Base-by-base conservation (phyloP, 2,113 vertebrate species). In the Bombycilla garrulus region DNA sequence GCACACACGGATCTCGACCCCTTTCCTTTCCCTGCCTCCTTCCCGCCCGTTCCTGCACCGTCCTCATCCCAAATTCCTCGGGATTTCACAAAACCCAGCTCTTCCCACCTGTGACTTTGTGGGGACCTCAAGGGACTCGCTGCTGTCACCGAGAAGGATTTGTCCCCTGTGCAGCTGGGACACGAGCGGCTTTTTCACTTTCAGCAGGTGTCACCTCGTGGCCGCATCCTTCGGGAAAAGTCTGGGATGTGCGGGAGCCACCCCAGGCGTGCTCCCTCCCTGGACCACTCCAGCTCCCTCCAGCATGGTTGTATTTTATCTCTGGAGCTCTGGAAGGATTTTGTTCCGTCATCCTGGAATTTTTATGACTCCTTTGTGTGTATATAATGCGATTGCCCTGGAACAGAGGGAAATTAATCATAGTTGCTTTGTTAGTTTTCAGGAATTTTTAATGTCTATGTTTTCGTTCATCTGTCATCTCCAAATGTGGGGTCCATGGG, bases 331-430 rank as follows among this genome's bases (percentile, higher is more conserved):
- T 67, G 65, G n/a, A 38, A 93, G 77, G 95, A 73, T 94, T 97
- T 93, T 45, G 87, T 96, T 95, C 95, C 76, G 38, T 96, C 96
- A 85, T 77, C 60, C 77, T 89, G 95, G 95, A 96, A 97, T 97
- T 97, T 97, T 97, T 96, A 97, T 96, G 88, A 90, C 97, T 96
- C 88, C 86, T 96, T 92, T 70, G 90, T 97, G 96, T 96, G 95
- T 97, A 95, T 66, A 95, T 95, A 96, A 94, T 50, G 70, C 0
- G 24, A 95, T 96, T 92, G 80, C 93, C 93, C 91, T 91, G 90
- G 73, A 95, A 97, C 81, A 64, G 77, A 31, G 80, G 89, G 94
- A 58, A 86, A 97, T 97, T 95, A 92, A 97, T 97, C 96, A 95
- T 36, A 1, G 54, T 31, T 90, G 71, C 85, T 57, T 79, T 93